These are phyloP conservation scores for Epinephelus fuscoguttatus DNA, from an alignment of 2,113 vertebrate species.

Conservation along the genomic window DNA sequence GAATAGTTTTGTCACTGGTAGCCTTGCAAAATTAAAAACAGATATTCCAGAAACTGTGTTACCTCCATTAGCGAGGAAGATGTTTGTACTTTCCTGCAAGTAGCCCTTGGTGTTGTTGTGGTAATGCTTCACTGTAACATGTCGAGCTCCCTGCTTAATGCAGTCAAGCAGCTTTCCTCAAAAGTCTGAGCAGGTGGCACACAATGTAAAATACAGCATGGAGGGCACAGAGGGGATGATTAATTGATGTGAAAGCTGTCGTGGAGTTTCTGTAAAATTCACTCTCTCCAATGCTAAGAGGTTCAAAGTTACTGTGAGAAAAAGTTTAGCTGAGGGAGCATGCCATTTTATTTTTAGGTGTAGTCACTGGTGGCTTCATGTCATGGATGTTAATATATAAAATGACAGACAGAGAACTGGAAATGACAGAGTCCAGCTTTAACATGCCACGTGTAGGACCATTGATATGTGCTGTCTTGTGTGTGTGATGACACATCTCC, in stretches of 20 bases:
- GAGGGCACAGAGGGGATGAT: background rate
- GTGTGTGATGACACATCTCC: background rate
- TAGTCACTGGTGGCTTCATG: background rate
- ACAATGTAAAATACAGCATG: background rate
- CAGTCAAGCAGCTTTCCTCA: background rate
- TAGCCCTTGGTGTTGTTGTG: background rate
- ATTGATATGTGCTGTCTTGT: background rate
- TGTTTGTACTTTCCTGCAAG: background rate
- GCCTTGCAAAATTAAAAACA: background rate
- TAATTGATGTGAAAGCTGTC: background rate
- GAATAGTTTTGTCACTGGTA: background rate
- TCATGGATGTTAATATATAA: background rate
- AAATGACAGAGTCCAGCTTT: background rate
- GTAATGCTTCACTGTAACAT: background rate
- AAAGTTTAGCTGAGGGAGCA: background rate
- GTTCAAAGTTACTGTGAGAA: background rate
- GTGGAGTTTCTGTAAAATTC: constrained; percentile 1
- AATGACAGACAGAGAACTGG: background rate
- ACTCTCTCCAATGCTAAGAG: background rate
- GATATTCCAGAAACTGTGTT: background rate
- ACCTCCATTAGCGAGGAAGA: background rate
- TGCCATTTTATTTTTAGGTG: background rate
- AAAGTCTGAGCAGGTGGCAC: background rate
- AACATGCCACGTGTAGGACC: background rate
- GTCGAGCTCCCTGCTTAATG: background rate